phyloP scores from a whole-genome alignment of 2,888 invertebrate species.

The Cylindroiulus punctatus region DNA sequence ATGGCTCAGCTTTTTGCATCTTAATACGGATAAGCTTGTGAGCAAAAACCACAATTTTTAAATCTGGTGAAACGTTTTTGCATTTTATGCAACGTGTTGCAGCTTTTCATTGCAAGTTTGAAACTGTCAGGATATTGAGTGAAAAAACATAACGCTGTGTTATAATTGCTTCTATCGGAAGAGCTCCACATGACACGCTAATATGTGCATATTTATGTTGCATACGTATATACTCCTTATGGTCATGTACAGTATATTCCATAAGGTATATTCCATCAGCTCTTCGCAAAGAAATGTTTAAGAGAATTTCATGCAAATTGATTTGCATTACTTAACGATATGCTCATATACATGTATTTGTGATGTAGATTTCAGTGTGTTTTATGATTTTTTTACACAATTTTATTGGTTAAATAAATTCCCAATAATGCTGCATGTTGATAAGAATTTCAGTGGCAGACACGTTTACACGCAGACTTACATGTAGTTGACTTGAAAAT shows the following conservation, averaged over 20 bases:
- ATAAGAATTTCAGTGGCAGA: no score
- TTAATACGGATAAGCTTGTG: background rate
- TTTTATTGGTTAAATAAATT: background rate
- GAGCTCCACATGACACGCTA: constrained; percentile 2
- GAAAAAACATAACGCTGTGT: background rate
- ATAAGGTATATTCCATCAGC: background rate
- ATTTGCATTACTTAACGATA: background rate
- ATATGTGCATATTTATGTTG: constrained; percentile 18
- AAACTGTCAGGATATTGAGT: background rate
- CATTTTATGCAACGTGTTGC: background rate
- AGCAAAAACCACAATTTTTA: constrained; percentile 13
- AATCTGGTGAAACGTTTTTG: background rate
- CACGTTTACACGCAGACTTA: no score
- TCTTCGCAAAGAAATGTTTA: background rate
- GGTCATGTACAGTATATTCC: no score
- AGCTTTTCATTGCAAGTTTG: background rate
- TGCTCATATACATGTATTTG: background rate
- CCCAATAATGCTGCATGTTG: no score
- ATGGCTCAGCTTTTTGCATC: background rate
- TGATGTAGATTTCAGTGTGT: background rate
- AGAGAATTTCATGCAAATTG: background rate
- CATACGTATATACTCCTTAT: no score
- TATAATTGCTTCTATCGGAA: background rate
- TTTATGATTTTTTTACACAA: background rate
- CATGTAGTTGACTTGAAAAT: no score